phyloP scores from a whole-genome alignment of 2,113 vertebrate genomes.

The Alces alces region DNA sequence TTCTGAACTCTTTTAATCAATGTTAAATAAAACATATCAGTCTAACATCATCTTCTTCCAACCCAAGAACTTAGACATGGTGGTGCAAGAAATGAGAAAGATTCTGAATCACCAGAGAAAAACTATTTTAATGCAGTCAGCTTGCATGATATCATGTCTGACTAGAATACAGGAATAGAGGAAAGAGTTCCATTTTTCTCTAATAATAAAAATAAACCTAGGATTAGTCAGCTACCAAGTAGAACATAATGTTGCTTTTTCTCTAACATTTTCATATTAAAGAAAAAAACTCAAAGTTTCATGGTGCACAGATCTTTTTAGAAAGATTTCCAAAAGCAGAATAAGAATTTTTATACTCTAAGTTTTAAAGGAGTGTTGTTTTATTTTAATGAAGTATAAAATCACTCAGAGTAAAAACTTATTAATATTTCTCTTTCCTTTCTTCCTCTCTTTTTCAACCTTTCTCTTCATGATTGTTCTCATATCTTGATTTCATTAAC shows the following conservation, averaged over 20 bases:
- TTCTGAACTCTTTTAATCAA: not conserved
- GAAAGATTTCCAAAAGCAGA: not conserved
- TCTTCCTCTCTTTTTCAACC: not conserved
- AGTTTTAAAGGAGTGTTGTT: not conserved
- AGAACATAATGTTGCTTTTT: not conserved
- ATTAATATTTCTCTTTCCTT: not conserved
- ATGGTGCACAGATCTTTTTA: not conserved
- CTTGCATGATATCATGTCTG: conserved; percentile 56
- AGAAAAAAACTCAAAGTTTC: not conserved
- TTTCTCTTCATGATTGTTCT: not conserved
- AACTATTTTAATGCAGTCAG: not conserved
- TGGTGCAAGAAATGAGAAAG: not conserved
- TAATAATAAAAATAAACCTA: conserved; percentile 29
- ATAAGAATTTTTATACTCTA: not conserved
- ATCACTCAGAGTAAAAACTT: not conserved
- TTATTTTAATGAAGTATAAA: conserved; percentile 12
- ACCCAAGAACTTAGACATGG: not conserved
- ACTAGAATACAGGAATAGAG: conserved; percentile 15
- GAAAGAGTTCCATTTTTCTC: conserved; percentile 18
- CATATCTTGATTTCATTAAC: not conserved
- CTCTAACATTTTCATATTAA: not conserved
- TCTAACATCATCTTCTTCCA: conserved; percentile 22
- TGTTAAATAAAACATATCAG: not conserved
- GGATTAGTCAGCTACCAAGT: conserved; percentile 21
- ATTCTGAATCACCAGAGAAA: conserved; percentile 45